Evolutionary conservation across 2,888 invertebrate species (phyloP), one percentile per base, ranked within the genome.

Genomic region (Slavum lentiscoides): DNA sequence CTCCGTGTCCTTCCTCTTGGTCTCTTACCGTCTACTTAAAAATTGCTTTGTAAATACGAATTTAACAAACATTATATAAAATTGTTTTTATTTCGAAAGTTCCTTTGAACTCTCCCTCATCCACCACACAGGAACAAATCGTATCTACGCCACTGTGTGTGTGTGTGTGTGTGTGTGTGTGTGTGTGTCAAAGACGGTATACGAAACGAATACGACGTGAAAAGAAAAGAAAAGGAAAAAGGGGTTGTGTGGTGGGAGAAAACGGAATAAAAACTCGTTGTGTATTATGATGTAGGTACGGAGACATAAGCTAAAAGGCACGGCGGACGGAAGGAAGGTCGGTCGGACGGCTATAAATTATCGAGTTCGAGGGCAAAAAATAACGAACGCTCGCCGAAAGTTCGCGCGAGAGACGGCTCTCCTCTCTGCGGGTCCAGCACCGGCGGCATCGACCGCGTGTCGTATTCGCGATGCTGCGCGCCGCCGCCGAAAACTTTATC

Each of bases 311-410:
- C 4, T 30, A 30, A 30, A 30, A 30, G 30, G 30, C 30, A 30
- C 30, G 30, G 30, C 30, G 39, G 8, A 39, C 19, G n/a, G n/a
- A 21, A 37, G 39, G 49, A 23, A 5, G 7, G 21, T 21, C 15
- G 30, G 15, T 9, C 37, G 21, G 13, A 11, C 21, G 21, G 49
- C 43, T 15, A 77, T 77, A 77, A 77, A 77, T 77, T 70, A 62
- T 69, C 61, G 61, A 30, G 58, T 49, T 53, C 53, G 53, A 55
- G 69, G 69, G 49, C 77, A 37, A 77, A 77, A 77, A 77, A 77
- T 77, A 77, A 77, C 62, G 62, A 70, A 77, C 61, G 53, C 39
- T 7, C 11, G 69, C 30, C 19, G 68, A 69, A 76, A 77, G 69
- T 69, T 69, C 62, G 61, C 62, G 69, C 62, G 62, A 9, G 43